Evolutionary conservation across 2,888 invertebrate genomes (phyloP), one percentile per base, ranked within the genome.

Genomic region (Adela reaumurella): DNA sequence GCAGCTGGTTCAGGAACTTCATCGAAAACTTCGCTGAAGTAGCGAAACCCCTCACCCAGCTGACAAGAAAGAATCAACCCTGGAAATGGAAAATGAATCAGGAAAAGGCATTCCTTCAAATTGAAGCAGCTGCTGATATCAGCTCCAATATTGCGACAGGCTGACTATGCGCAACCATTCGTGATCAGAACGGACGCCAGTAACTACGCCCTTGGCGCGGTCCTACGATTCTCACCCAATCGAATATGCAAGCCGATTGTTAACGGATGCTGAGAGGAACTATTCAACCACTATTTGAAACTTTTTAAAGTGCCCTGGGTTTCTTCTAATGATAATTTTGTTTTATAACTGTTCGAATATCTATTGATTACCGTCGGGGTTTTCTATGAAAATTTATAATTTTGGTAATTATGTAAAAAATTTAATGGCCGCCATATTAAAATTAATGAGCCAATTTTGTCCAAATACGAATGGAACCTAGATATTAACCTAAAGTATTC

Each of bases 71-170:
- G 18, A 54, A 52, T 18, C 19, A 48, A 11, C 19, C 35, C 6
- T 57, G 57, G 55, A 43, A n/a, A 20, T 56, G 55, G 56, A n/a
- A 17, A 3, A 11, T 10, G 14, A 49, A 50, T 8, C 49, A 54
- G 16, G 44, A 50, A 29, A 19, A 47, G 3, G 54, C 59, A 6
- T 59, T 57, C 28, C n/a, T 10, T 46, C 0, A 20, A 50, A 2
- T 47, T 61, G 2, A 59, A 61, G 18, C 10, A 4, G 1, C 11
- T 29, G 2, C 48, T 61, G 0, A 49, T 55, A 17, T 49, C 58
- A 0, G 43, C 59, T 1, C 59, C 61, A 0, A 54, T 61, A 14
- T 50, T 61, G 1, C 10, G 46, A 2, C 59, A 61, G 44, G 44
- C 60, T 3, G 58, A 61, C 45, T 55, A 54, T 3, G 28, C 19